A percentile compares a stretch with the other conserved stretches of the same genome.
Evolutionary conservation across 1,140 invertebrate species (phyloP).

Genomic region (Lasioglossum baleicum): DNA sequence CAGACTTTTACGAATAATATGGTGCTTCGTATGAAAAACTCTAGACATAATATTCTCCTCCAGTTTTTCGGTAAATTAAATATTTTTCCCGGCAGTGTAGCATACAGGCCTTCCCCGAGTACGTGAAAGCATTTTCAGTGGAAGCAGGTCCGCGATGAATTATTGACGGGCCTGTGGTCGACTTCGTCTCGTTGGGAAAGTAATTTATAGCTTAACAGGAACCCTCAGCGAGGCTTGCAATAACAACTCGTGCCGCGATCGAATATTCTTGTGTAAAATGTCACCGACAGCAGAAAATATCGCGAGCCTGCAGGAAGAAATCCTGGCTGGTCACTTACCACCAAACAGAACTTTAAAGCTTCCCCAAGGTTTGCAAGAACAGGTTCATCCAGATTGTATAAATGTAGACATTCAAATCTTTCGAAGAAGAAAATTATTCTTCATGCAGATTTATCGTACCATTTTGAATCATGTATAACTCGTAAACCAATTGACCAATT

Average conservation of each 20-base stretch:
- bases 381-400: not conserved
- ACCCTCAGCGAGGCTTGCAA: conserved; percentile 34
- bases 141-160: conserved; percentile 47
- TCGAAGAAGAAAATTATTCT: no score
- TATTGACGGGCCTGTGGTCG: conserved; percentile 51
- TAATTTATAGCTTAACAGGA: conserved; percentile 53
- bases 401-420: no score
- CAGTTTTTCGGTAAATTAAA: conserved; percentile 32
- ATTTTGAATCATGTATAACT: no score
- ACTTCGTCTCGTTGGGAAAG: conserved; percentile 49
- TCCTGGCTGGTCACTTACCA: conserved; percentile 5
- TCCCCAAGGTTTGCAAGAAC: not conserved
- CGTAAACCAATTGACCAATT: no score
- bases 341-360: not conserved
- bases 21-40: not conserved
- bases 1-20: not conserved
- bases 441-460: no score
- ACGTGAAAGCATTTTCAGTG: conserved; percentile 40
- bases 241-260: conserved; percentile 39
- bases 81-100: conserved; percentile 25
- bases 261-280: conserved; percentile 40
- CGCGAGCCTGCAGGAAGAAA: not conserved
- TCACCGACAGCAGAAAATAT: conserved; percentile 24
- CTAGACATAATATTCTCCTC: not conserved
- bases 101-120: not conserved